Conservation (phyloP, 2,113 vertebrate species). For the Carlito syrichta region DNA sequence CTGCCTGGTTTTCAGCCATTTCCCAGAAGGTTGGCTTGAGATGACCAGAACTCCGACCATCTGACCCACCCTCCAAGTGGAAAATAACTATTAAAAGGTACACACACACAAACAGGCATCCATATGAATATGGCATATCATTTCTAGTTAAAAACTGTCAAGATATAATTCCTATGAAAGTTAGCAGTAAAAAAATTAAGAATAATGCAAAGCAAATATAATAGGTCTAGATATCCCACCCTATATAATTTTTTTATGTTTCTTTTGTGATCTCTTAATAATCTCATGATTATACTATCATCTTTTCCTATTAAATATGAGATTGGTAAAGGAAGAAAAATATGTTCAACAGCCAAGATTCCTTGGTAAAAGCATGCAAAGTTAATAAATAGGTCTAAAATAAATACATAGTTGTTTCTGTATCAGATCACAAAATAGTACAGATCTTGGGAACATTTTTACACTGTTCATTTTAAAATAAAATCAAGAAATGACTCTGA, state of each 20-base stretch:
- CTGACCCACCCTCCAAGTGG: background rate
- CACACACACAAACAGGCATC: background rate
- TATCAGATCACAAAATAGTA: constrained; percentile 63
- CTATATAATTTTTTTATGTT: constrained; percentile 4
- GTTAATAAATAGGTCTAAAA: constrained; percentile 67
- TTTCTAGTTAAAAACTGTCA: background rate
- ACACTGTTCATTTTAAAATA: constrained; percentile 67
- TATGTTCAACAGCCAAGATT: constrained; percentile 58
- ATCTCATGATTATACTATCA: constrained; percentile 55
- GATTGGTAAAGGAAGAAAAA: constrained; percentile 70
- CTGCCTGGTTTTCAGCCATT: background rate
- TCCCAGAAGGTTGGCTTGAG: background rate
- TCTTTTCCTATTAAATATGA: constrained; percentile 61
- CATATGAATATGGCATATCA: background rate
- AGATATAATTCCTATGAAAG: background rate
- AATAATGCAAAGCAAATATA: background rate
- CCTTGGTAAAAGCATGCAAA: constrained; percentile 59
- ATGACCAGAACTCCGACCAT: background rate
- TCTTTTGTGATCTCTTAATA: constrained; percentile 55
- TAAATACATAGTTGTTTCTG: constrained; percentile 59
- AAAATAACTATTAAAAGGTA: background rate
- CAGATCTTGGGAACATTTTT: constrained; percentile 66
- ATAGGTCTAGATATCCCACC: background rate
- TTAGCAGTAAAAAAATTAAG: background rate
- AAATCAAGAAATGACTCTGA: constrained; percentile 47